These are phyloP conservation scores for Apocheima hispidaria DNA, from an alignment of 2,888 invertebrate species.

Conservation along the genomic window DNA sequence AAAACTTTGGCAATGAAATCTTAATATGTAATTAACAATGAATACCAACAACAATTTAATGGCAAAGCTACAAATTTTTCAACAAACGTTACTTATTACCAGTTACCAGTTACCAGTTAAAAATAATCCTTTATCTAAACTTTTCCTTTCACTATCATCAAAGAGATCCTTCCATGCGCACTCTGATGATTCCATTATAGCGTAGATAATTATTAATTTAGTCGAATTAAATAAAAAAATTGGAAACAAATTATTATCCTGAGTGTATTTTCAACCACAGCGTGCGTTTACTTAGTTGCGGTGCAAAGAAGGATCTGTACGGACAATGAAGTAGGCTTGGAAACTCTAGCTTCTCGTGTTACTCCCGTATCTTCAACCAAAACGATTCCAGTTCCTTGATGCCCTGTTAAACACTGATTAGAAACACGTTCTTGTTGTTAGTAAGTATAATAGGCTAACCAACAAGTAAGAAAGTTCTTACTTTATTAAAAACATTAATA, in stretches of 20 bases:
- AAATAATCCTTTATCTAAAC: constrained; percentile 55
- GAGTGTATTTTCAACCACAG: background rate
- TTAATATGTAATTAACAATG: too few relatives aligned
- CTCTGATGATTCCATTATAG: constrained; percentile 25
- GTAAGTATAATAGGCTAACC: background rate
- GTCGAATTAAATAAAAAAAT: background rate
- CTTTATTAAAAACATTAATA: too few relatives aligned
- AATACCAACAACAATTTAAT: too few relatives aligned
- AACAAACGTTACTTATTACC: background rate
- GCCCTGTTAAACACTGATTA: constrained; percentile 62
- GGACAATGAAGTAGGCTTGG: constrained; percentile 27
- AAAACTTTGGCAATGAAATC: too few relatives aligned
- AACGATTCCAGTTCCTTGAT: constrained; percentile 57
- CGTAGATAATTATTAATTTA: background rate
- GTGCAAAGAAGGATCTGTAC: constrained; percentile 36
- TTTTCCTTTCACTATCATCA: constrained; percentile 50
- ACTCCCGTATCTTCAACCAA: constrained; percentile 48
- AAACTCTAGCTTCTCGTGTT: constrained; percentile 55
- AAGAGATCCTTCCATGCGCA: constrained; percentile 64
- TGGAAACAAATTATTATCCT: too few relatives aligned
- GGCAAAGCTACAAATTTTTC: background rate
- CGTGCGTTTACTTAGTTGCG: constrained; percentile 5
- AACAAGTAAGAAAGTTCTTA: too few relatives aligned
- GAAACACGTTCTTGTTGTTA: too few relatives aligned
- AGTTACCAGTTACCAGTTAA: constrained; percentile 55